Evolutionary conservation across 2,888 invertebrate species (phyloP).

Genomic region (Apodemia duryi): DNA sequence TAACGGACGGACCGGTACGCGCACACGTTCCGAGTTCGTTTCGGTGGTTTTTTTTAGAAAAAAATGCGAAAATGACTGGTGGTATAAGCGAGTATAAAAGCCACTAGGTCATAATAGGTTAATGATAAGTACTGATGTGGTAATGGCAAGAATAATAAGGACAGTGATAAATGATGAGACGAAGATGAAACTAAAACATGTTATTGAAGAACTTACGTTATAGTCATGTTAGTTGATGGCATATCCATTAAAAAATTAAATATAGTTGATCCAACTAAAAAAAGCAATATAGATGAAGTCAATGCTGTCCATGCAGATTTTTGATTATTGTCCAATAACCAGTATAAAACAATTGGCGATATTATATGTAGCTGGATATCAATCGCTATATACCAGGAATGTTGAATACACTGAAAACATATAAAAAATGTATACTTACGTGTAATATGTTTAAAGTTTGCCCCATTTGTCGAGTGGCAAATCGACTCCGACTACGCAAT

Average conservation of each 20-base stretch:
- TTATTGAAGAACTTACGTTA: constrained; percentile 15
- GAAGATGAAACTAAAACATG: background rate
- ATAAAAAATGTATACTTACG: background rate
- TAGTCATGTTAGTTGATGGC: constrained; percentile 22
- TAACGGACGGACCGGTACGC: no score
- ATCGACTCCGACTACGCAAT: no score
- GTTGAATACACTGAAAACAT: constrained; percentile 34
- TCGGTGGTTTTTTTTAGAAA: no score
- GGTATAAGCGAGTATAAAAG: no score
- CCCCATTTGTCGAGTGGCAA: no score
- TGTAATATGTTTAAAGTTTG: no score
- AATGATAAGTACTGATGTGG: background rate
- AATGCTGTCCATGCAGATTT: constrained; percentile 32
- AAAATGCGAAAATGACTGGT: no score
- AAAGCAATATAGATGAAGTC: constrained; percentile 21
- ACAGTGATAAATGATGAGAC: background rate
- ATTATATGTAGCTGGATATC: constrained; percentile 38
- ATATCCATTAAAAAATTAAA: constrained; percentile 23
- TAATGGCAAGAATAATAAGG: background rate
- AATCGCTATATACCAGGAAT: constrained; percentile 37
- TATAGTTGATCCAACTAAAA: constrained; percentile 36
- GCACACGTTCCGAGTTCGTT: no score
- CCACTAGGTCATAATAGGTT: background rate
- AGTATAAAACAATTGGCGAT: constrained; percentile 36
- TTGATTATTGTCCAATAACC: constrained; percentile 32